These are phyloP conservation scores for Atethmia centrago DNA, from an alignment of 2,888 invertebrate species.

Conservation along the genomic window DNA sequence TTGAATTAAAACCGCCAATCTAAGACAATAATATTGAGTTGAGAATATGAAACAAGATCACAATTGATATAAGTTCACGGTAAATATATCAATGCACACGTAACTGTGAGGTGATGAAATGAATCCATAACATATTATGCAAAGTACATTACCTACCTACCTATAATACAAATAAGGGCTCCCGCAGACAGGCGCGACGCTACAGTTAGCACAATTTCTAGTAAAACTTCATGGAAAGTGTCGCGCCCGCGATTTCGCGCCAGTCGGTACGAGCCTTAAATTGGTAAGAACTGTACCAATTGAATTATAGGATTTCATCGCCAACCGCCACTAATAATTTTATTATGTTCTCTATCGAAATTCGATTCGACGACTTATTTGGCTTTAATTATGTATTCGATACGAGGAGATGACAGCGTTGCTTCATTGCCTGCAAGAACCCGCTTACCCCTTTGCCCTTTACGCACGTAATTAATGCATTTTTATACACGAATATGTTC, in stretches of 20 bases:
- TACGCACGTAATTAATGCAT: background rate
- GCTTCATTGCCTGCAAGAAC: background rate
- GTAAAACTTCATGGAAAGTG: too few species aligned
- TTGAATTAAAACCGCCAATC: background rate
- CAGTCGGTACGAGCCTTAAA: too few species aligned
- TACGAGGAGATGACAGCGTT: background rate
- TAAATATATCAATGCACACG: slow-evolving; percentile 24
- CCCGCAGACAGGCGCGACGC: too few species aligned
- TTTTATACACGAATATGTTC: background rate
- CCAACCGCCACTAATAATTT: background rate
- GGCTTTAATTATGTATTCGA: background rate
- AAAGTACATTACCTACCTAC: background rate
- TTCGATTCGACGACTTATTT: background rate
- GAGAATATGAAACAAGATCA: slow-evolving; percentile 15
- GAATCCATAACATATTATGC: slow-evolving; percentile 20
- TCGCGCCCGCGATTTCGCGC: too few species aligned
- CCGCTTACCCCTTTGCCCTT: background rate
- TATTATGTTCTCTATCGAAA: background rate
- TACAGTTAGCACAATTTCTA: too few species aligned
- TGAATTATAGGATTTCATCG: slow-evolving; percentile 15
- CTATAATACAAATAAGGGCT: slow-evolving; percentile 11
- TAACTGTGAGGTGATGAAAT: slow-evolving; percentile 9
- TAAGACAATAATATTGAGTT: slow-evolving; percentile 1
- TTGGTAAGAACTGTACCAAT: slow-evolving; percentile 12
- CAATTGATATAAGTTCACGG: slow-evolving; percentile 21